Conservation (phyloP, 2,113 vertebrate species). For the Paramormyrops kingsleyae region DNA sequence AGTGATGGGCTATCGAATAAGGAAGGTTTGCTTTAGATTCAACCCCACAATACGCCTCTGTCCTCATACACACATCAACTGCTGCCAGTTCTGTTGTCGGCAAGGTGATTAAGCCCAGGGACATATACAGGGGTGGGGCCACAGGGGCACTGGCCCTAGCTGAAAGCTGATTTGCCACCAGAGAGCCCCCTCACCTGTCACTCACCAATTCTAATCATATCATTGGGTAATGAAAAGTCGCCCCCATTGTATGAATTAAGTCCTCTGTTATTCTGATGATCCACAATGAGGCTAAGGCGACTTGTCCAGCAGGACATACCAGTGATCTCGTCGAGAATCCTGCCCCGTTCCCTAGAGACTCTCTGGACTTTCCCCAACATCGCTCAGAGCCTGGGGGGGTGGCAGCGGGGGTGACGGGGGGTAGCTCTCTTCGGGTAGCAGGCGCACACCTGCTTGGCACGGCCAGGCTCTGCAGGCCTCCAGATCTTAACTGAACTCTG, state of each 20-base stretch:
- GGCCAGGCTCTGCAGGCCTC: slow-evolving; percentile 56
- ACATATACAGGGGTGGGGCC: neutral
- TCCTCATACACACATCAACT: neutral
- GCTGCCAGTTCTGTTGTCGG: neutral
- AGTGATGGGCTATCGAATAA: neutral
- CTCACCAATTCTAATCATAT: neutral
- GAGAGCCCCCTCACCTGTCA: neutral
- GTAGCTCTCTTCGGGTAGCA: slow-evolving; percentile 31
- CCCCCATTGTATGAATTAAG: neutral
- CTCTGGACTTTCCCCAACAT: slow-evolving; percentile 12
- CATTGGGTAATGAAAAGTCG: neutral
- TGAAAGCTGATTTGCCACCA: neutral
- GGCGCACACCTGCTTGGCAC: slow-evolving; percentile 66
- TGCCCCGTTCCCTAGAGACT: neutral
- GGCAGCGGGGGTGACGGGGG: slow-evolving; percentile 33
- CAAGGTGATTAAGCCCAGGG: neutral
- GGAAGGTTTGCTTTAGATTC: neutral
- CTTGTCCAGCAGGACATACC: neutral
- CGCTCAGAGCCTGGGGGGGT: slow-evolving; percentile 28
- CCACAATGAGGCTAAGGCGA: neutral
- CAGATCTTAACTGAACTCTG: slow-evolving; percentile 69
- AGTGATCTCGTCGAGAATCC: neutral
- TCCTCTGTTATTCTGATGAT: neutral
- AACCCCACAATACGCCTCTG: neutral
- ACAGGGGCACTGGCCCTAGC: neutral